A percentile compares a stretch with the other conserved stretches of the same genome.
These are phyloP conservation scores for Helogale parvula DNA, from an alignment of 2,113 vertebrate genomes.

Conservation along the genomic window DNA sequence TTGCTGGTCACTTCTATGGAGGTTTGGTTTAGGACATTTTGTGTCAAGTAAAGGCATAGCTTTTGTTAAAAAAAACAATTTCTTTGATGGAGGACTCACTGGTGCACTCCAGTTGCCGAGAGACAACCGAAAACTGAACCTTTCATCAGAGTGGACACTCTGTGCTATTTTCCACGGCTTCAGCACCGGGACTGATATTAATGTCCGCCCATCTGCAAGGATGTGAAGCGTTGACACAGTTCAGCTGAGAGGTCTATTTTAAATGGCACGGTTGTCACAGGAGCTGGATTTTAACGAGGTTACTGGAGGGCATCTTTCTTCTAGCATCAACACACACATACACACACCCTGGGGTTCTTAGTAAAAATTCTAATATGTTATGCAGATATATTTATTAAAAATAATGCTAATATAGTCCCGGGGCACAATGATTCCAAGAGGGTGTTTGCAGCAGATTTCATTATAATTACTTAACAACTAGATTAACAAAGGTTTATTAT, in stretches of 20 bases:
- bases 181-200: accelerated
- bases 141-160: neutral
- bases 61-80: conserved; percentile 70
- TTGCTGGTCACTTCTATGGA: conserved; percentile 71
- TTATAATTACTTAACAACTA: conserved; percentile 70
- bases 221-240: neutral
- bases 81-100: neutral
- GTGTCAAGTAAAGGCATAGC: conserved; percentile 73
- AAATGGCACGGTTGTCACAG: neutral
- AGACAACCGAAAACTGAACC: neutral
- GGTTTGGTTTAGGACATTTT: conserved; percentile 64
- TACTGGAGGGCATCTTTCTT: neutral
- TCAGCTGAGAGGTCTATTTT: neutral
- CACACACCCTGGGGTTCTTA: conserved; percentile 25
- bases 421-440: conserved; percentile 72
- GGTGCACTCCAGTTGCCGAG: neutral
- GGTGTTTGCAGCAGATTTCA: conserved; percentile 81
- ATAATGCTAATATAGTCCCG: conserved; percentile 75
- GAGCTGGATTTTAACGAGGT: conserved; percentile 10
- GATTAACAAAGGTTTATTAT: conserved; percentile 56
- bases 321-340: neutral
- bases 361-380: conserved; percentile 54
- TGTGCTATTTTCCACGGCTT: neutral
- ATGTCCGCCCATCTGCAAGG: neutral
- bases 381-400: conserved; percentile 72